Evolutionary conservation across 2,113 vertebrate genomes (phyloP).

Genomic region (Xyrauchen texanus): DNA sequence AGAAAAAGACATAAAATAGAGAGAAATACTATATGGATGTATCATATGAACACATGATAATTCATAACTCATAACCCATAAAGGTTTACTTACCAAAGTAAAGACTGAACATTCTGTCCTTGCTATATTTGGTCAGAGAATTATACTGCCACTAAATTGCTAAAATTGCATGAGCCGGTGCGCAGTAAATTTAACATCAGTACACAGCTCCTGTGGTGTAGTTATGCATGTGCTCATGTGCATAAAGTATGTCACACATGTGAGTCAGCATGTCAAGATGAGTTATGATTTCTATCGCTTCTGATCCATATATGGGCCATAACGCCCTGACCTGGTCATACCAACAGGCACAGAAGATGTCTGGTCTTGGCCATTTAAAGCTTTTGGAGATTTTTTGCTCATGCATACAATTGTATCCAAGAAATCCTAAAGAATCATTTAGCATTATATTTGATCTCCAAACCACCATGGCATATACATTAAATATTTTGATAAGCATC

Average conservation of each 20-base stretch:
- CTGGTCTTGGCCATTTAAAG: slow-evolving; percentile 10
- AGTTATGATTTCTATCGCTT: slow-evolving; percentile 25
- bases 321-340: not conserved
- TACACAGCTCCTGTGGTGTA: slow-evolving; percentile 30
- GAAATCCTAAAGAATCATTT: not conserved
- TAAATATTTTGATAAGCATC: too few species aligned
- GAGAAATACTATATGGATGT: too few species aligned
- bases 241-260: slow-evolving; percentile 53
- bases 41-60: too few species aligned
- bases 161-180: slow-evolving; percentile 26
- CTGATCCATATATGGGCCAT: slow-evolving; percentile 36
- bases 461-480: too few species aligned
- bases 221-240: slow-evolving; percentile 52
- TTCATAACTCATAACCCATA: too few species aligned
- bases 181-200: slow-evolving; percentile 58
- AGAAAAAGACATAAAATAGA: too few species aligned
- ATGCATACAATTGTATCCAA: not conserved
- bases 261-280: slow-evolving; percentile 54
- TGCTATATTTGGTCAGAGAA: slow-evolving; percentile 41
- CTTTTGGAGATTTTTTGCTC: not conserved
- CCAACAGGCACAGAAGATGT: not conserved
- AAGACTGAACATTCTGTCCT: slow-evolving; percentile 4
- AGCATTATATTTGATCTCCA: not conserved
- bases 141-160: slow-evolving; percentile 16
- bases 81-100: not conserved